Percentiles rank a stretch among this genome's conserved stretches.
phyloP scores from a whole-genome alignment of 2,888 invertebrate genomes.

The Aleiodes alternator region DNA sequence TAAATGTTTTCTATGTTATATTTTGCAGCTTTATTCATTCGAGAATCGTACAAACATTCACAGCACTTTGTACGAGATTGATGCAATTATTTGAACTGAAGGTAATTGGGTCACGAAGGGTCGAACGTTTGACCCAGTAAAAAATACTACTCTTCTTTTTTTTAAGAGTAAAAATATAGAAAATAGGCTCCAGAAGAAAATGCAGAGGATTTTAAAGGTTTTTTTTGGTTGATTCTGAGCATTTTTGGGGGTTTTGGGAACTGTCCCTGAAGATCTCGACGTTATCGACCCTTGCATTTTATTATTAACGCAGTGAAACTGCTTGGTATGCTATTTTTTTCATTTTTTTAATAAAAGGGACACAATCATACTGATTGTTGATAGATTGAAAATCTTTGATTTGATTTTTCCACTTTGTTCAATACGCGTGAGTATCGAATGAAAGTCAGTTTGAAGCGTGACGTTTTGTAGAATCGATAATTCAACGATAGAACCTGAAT shows the following conservation, averaged over 20 bases:
- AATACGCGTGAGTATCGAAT: neutral
- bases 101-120: neutral
- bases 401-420: neutral
- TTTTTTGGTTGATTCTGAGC: neutral
- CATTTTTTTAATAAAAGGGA: neutral
- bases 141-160: neutral
- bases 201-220: neutral
- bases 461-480: conserved; percentile 18
- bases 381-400: neutral
- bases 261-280: too few species aligned
- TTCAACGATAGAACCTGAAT: neutral
- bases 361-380: neutral
- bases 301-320: too few species aligned
- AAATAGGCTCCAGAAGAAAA: too few species aligned
- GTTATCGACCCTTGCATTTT: too few species aligned
- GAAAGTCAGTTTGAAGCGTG: neutral
- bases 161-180: neutral
- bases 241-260: neutral
- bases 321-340: neutral
- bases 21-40: neutral
- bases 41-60: neutral
- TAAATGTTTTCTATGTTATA: neutral
- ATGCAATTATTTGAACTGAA: neutral
- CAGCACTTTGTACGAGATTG: neutral
- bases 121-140: conserved; percentile 7